phyloP scores from a whole-genome alignment of 2,888 invertebrate genomes.

The Acleris sparsana region DNA sequence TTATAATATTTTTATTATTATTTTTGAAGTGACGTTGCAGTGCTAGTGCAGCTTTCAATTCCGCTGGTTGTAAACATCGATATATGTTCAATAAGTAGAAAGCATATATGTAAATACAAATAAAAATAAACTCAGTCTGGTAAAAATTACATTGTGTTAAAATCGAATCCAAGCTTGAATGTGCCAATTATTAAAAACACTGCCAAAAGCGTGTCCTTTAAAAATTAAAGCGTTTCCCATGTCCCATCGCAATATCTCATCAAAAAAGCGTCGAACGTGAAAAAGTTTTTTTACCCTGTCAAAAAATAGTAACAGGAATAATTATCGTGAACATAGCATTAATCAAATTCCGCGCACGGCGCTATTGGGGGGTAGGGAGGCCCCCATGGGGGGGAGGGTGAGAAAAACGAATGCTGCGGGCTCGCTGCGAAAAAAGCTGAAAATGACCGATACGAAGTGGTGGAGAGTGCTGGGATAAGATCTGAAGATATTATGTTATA shows the following conservation, averaged over 20 bases:
- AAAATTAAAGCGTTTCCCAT: slow-evolving; percentile 4
- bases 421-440: slow-evolving; percentile 78
- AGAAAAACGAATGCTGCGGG: slow-evolving; percentile 78
- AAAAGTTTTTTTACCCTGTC: slow-evolving; percentile 68
- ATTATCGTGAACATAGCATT: slow-evolving; percentile 83
- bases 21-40: too few species aligned
- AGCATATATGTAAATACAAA: too few species aligned
- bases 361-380: slow-evolving; percentile 66
- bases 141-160: too few species aligned
- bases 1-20: not conserved
- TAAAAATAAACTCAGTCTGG: too few species aligned
- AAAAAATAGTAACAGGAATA: slow-evolving; percentile 82
- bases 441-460: slow-evolving; percentile 55
- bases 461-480: slow-evolving; percentile 44
- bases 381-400: slow-evolving; percentile 47
- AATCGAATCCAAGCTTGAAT: too few species aligned
- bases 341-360: slow-evolving; percentile 82
- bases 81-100: too few species aligned
- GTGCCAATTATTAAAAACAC: too few species aligned
- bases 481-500: slow-evolving; percentile 45
- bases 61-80: too few species aligned
- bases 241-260: slow-evolving; percentile 39
- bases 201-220: not conserved
- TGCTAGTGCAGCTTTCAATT: too few species aligned
- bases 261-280: slow-evolving; percentile 63